Percentiles rank a stretch among this genome's conserved stretches.
These are phyloP conservation scores for Spea bombifrons DNA, from an alignment of 2,113 vertebrate species.

Conservation along the genomic window DNA sequence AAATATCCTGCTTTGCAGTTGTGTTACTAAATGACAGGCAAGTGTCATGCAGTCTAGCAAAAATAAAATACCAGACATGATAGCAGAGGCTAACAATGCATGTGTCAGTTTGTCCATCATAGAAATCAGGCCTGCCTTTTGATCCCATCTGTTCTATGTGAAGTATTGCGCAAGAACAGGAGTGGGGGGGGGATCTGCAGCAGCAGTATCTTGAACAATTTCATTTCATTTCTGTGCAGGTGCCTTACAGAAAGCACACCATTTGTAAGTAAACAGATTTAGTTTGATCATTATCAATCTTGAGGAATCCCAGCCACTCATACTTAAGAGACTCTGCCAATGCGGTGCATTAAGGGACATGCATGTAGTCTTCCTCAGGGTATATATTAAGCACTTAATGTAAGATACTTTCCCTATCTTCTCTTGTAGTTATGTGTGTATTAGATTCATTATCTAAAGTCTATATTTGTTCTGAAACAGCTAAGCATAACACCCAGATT, in stretches of 20 bases:
- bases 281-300: background rate
- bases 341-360: slow-evolving; percentile 8
- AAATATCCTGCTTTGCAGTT: no score
- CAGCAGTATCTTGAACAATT: background rate
- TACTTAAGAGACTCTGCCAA: background rate
- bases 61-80: no score
- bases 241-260: background rate
- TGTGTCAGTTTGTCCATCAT: no score
- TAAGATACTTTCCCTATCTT: background rate
- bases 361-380: slow-evolving; percentile 35
- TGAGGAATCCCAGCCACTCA: background rate
- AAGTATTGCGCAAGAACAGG: background rate
- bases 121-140: background rate
- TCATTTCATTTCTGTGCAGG: background rate
- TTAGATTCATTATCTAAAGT: no score
- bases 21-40: no score
- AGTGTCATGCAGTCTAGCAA: no score
- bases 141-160: background rate
- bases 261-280: background rate
- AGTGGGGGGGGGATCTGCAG: background rate
- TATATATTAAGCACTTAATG: slow-evolving; percentile 16
- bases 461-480: no score
- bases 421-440: no score
- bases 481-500: no score
- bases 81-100: no score